These are phyloP conservation scores for Aleiodes alternator DNA, from an alignment of 2,888 invertebrate species.

Conservation along the genomic window DNA sequence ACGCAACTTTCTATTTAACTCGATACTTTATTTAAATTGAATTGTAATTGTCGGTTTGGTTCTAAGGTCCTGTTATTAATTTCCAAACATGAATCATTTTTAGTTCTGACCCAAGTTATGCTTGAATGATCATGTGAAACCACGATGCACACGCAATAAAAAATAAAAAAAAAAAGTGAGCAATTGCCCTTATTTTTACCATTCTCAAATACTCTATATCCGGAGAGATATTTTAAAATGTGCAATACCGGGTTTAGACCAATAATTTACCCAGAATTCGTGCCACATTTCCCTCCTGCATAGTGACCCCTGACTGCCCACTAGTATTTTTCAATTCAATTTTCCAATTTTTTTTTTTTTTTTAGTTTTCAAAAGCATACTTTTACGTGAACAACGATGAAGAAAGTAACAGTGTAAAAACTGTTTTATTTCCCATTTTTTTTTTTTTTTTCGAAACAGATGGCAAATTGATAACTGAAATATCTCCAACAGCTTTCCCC, in stretches of 20 bases:
- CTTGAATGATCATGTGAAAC: constrained; percentile 25
- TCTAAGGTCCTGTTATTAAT: constrained; percentile 22
- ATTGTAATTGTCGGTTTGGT: constrained; percentile 24
- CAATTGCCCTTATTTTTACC: constrained; percentile 14
- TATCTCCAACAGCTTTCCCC: not conserved
- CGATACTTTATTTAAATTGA: constrained; percentile 23
- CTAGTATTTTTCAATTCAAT: constrained; percentile 21
- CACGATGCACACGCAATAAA: constrained; percentile 15
- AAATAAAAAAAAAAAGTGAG: not conserved
- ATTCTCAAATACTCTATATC: not conserved
- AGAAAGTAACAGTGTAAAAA: constrained; percentile 8
- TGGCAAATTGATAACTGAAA: constrained; percentile 10
- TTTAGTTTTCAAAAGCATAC: not conserved
- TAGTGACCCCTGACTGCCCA: not conserved
- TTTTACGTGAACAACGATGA: not conserved
- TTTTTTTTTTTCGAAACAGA: not conserved
- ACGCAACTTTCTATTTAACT: constrained; percentile 25
- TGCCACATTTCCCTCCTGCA: not conserved
- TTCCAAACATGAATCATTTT: constrained; percentile 24
- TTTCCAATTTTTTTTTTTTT: constrained; percentile 10
- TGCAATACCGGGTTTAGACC: constrained; percentile 5
- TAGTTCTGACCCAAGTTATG: constrained; percentile 8
- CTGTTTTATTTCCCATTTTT: too few species aligned
- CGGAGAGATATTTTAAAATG: constrained; percentile 13
- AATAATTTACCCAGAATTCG: constrained; percentile 22